phyloP scores from a whole-genome alignment of 2,888 invertebrate species.

The Netelia fuscicornis region DNA sequence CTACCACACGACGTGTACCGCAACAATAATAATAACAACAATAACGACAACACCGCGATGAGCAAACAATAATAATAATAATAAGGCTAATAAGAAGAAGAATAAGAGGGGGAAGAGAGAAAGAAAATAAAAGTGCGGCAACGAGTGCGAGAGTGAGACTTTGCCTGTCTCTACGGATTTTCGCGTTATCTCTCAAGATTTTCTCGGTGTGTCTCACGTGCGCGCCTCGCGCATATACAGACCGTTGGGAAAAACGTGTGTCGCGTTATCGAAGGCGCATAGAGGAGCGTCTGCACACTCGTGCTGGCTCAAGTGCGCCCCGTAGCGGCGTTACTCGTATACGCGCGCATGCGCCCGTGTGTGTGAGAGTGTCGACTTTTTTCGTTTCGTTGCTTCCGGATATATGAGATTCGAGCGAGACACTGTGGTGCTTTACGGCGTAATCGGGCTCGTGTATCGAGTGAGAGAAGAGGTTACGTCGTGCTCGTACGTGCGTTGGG shows the following conservation, averaged over 20 bases:
- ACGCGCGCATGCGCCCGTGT: not conserved
- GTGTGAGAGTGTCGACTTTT: not conserved
- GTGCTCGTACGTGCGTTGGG: not conserved
- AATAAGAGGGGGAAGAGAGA: not conserved
- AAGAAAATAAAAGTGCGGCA: not conserved
- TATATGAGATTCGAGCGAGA: conserved; percentile 2
- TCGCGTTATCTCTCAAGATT: not conserved
- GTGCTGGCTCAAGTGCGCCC: conserved; percentile 34
- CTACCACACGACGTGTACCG: too few relatives aligned
- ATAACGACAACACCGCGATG: too few relatives aligned
- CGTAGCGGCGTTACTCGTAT: conserved; percentile 1
- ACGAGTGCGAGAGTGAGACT: not conserved
- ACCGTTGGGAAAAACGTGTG: conserved; percentile 25
- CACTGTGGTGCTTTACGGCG: not conserved
- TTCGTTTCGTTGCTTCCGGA: conserved; percentile 46
- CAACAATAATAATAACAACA: not conserved
- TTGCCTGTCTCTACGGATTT: not conserved
- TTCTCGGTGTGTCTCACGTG: conserved; percentile 12
- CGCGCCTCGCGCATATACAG: not conserved
- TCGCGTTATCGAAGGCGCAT: conserved; percentile 32
- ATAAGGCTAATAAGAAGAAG: not conserved
- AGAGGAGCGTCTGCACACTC: conserved; percentile 10
- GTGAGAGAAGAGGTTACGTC: not conserved
- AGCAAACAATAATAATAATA: too few relatives aligned
- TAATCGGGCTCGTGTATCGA: not conserved